phyloP scores from a whole-genome alignment of 35 echinoderm and acorn worm species.

The Hemicentrotus pulcherrimus region DNA sequence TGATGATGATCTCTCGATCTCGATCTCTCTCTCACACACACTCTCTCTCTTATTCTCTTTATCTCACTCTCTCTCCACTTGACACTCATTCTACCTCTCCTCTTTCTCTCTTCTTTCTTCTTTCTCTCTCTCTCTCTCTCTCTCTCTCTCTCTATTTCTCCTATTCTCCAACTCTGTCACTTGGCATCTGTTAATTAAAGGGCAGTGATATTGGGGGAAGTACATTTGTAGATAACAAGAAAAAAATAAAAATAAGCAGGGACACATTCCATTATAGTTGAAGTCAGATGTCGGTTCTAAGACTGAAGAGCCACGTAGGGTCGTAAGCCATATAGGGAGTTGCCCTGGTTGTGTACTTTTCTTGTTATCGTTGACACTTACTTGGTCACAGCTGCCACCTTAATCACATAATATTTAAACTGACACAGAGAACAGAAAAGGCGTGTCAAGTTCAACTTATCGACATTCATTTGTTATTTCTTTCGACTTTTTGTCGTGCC shows the following conservation, averaged over 20 bases:
- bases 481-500: too few species aligned
- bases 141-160: neutral
- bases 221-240: too few species aligned
- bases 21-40: too few species aligned
- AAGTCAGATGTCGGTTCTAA: neutral
- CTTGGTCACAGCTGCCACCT: neutral
- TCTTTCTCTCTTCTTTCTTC: neutral
- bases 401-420: neutral
- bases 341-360: neutral
- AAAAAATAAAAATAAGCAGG: too few species aligned
- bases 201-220: too few species aligned
- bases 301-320: neutral
- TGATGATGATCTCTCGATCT: too few species aligned
- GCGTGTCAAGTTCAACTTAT: neutral
- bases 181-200: too few species aligned
- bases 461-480: neutral
- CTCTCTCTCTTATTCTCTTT: neutral
- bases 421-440: neutral
- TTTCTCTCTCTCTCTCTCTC: neutral
- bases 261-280: too few species aligned
- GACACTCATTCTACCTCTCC: neutral
- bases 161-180: too few species aligned
- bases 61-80: neutral
- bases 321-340: neutral
- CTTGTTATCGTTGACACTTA: neutral